A percentile compares a stretch with the other conserved stretches of the same genome.
phyloP scores from a whole-genome alignment of 1,140 invertebrate species.

The Alviniconcha marisindica region DNA sequence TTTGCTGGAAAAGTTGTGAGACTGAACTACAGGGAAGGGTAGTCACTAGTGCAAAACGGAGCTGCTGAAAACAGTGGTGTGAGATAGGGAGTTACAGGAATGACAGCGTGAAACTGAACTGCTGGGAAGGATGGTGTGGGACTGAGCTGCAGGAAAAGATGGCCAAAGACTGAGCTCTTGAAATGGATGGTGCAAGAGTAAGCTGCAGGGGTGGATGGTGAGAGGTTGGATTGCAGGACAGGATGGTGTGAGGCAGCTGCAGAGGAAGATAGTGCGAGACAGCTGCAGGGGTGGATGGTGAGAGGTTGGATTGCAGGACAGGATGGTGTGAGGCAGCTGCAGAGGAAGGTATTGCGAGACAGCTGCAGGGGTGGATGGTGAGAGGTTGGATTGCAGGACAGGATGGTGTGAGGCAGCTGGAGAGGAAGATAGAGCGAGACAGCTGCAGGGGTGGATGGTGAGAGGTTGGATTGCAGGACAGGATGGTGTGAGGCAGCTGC shows the following conservation, averaged over 20 bases:
- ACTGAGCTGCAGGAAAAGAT: no score
- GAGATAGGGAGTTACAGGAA: not conserved
- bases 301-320: constrained; percentile 1
- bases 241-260: no score
- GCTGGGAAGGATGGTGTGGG: no score
- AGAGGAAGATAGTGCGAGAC: constrained; percentile 7
- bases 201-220: no score
- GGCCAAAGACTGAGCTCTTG: not conserved
- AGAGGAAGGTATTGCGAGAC: not conserved
- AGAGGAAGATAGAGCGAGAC: not conserved
- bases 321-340: constrained; percentile 11
- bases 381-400: not conserved
- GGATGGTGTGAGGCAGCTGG: constrained; percentile 16
- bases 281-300: not conserved
- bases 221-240: no score
- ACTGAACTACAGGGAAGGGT: no score
- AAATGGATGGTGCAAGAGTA: not conserved
- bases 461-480: not conserved
- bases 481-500: not conserved
- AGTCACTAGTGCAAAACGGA: no score
- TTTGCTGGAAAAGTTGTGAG: no score
- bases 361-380: constrained; percentile 13
- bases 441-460: constrained; percentile 5
- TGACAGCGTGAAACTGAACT: not conserved
- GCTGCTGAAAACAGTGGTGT: no score